Evolutionary conservation across 1,140 invertebrate genomes (phyloP).

Genomic region (Tribolium castaneum): DNA sequence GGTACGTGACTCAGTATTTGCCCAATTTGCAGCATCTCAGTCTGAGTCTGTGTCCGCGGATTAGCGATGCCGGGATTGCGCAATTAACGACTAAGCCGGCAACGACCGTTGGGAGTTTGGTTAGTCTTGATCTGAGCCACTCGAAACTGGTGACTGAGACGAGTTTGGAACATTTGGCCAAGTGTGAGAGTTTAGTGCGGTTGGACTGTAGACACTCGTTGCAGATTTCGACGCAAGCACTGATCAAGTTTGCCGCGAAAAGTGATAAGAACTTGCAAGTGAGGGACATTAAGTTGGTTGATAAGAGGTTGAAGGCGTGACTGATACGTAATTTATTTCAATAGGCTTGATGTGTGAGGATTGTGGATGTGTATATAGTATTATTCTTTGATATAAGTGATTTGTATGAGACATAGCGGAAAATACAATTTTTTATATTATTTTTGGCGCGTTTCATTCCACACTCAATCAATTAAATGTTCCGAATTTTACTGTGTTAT

Average conservation of each 20-base stretch:
- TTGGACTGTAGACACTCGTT: constrained; percentile 82
- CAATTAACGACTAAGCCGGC: constrained; percentile 78
- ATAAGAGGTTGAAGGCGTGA: constrained; percentile 60
- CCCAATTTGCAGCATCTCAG: constrained; percentile 79
- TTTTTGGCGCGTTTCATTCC: not conserved
- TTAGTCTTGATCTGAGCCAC: constrained; percentile 80
- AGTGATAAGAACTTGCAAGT: constrained; percentile 80
- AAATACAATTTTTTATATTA: constrained; percentile 35
- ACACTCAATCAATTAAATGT: no score
- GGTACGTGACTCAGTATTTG: constrained; percentile 82
- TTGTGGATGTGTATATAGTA: constrained; percentile 7
- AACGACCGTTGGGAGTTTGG: constrained; percentile 69
- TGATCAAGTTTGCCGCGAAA: constrained; percentile 83
- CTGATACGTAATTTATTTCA: constrained; percentile 12
- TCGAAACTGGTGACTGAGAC: constrained; percentile 85
- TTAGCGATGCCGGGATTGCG: constrained; percentile 90
- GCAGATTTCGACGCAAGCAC: constrained; percentile 79
- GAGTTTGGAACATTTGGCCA: constrained; percentile 80
- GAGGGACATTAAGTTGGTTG: constrained; percentile 79
- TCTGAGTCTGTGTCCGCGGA: constrained; percentile 85
- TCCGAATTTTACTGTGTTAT: no score
- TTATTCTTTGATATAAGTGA: constrained; percentile 18
- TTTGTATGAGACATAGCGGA: not conserved
- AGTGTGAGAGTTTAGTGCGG: constrained; percentile 73
- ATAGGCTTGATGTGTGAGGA: not conserved